Evolutionary conservation across 2,888 invertebrate species (phyloP).

Genomic region (Thecophora atra): DNA sequence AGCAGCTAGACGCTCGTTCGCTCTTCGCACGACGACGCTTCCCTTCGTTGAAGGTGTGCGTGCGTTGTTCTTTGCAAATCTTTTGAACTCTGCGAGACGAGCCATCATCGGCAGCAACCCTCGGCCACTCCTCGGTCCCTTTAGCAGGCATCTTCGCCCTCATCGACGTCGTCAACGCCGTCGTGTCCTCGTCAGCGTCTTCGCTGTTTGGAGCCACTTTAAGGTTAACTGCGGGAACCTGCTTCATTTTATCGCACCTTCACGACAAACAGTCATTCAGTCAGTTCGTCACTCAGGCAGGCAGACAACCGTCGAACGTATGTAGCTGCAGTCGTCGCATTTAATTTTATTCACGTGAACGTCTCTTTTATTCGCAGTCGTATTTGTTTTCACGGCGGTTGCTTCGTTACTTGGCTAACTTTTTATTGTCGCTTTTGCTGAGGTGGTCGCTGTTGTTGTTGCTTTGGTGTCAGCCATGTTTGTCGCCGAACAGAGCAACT

Average conservation of each 20-base stretch:
- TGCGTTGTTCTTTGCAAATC: slow-evolving; percentile 14
- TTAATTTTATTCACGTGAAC: slow-evolving; percentile 10
- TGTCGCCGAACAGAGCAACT: background rate
- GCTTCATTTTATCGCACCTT: slow-evolving; percentile 10
- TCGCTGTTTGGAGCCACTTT: slow-evolving; percentile 1
- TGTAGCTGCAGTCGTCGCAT: background rate
- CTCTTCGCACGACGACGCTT: background rate
- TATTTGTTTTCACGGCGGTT: background rate
- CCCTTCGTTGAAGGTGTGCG: slow-evolving; percentile 14
- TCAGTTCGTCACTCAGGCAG: too few relatives aligned
- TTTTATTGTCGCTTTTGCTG: background rate
- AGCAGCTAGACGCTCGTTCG: background rate
- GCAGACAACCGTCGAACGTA: too few relatives aligned
- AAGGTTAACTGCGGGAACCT: slow-evolving; percentile 18
- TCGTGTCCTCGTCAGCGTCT: background rate
- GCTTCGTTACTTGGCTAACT: background rate
- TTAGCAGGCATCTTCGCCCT: background rate
- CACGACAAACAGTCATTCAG: background rate
- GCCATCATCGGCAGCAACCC: background rate
- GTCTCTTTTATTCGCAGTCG: background rate
- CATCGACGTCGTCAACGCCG: background rate
- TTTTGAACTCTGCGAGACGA: background rate
- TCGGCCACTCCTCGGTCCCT: background rate
- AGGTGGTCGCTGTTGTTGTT: background rate
- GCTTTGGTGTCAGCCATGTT: background rate